Conservation (phyloP, 2,797 vertebrate genomes). For the Taeniopygia guttata region DNA sequence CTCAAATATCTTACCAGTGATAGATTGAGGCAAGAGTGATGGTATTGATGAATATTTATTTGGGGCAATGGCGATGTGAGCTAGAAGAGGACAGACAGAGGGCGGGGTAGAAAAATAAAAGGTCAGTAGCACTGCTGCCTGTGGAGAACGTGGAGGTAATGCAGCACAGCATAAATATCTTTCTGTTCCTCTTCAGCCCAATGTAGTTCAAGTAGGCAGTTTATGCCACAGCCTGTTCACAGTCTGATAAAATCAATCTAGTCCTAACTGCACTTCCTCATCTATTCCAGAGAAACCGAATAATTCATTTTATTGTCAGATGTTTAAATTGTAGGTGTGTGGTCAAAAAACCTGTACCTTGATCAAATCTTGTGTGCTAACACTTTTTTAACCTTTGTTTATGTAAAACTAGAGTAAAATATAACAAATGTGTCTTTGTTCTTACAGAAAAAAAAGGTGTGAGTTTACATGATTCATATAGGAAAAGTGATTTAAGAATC, state of each 20-base stretch:
- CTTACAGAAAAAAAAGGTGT: neutral
- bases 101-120: neutral
- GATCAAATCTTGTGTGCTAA: neutral
- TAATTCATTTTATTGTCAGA: neutral
- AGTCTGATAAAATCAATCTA: neutral
- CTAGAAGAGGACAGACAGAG: neutral
- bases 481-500: neutral
- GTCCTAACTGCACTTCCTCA: neutral
- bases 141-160: fast-evolving
- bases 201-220: neutral
- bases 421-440: neutral
- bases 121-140: neutral
- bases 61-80: neutral
- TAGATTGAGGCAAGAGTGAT: neutral
- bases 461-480: neutral
- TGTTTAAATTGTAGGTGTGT: neutral
- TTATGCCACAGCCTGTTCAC: neutral
- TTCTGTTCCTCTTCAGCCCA: neutral
- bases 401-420: neutral
- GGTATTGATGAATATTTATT: neutral
- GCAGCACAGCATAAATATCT: neutral
- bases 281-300: neutral
- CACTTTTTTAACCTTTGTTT: neutral
- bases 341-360: neutral
- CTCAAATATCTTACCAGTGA: neutral